Evolutionary conservation across 2,797 vertebrate genomes (phyloP).

Genomic region (Megaceryle alcyon): DNA sequence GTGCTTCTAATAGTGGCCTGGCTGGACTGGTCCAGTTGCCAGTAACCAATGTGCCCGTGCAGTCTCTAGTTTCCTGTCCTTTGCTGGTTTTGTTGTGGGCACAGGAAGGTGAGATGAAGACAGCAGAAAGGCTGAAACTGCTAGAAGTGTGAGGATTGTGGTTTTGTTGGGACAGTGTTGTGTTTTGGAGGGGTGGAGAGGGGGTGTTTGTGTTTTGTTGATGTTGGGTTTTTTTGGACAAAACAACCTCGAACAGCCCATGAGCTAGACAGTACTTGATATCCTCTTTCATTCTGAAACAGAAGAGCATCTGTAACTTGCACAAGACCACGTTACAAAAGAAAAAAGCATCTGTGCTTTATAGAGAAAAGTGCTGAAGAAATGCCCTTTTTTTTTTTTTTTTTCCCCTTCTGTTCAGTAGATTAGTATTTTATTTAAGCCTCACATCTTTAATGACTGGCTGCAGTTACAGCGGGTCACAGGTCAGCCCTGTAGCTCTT

Average conservation of each 20-base stretch:
- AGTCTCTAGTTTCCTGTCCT: background rate
- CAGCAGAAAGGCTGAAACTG: background rate
- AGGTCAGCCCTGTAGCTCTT: background rate
- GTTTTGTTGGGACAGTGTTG: background rate
- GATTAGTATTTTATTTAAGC: background rate
- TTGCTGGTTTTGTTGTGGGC: background rate
- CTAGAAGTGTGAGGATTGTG: background rate
- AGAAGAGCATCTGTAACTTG: background rate
- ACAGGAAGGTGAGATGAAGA: background rate
- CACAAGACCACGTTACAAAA: background rate
- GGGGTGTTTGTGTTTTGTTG: background rate
- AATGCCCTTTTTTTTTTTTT: background rate
- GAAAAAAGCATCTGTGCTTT: background rate
- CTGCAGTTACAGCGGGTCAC: background rate
- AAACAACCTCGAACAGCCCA: background rate
- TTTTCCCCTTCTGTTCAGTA: background rate
- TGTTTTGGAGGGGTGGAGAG: background rate
- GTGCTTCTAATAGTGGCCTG: fast-evolving
- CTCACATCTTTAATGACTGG: background rate
- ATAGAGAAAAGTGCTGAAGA: background rate
- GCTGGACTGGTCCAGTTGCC: background rate
- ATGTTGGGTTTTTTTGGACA: background rate
- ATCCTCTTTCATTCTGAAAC: background rate
- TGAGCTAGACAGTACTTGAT: background rate
- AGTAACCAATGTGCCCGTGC: background rate